Evolutionary conservation across 2,888 invertebrate species (phyloP).

Genomic region (Deilephila elpenor): DNA sequence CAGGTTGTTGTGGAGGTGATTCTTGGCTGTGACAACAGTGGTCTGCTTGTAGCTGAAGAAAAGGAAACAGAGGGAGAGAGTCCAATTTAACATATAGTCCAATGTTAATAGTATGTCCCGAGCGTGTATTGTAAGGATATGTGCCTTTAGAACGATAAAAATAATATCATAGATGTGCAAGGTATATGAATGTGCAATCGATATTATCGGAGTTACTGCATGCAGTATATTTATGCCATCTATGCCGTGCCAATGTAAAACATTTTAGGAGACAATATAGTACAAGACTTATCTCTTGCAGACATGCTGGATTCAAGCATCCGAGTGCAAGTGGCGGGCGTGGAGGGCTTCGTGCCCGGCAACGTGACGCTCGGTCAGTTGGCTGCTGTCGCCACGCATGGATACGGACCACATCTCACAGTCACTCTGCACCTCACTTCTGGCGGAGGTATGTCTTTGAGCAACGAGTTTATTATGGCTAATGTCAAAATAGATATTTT

Average conservation of each 20-base stretch:
- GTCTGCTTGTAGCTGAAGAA: too few relatives aligned
- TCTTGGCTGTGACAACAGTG: too few relatives aligned
- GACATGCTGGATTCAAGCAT: conserved; percentile 18
- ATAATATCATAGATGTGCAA: background rate
- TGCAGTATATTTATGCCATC: too few relatives aligned
- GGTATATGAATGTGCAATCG: background rate
- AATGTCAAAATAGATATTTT: too few relatives aligned
- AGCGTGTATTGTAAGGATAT: too few relatives aligned
- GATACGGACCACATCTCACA: conserved; percentile 73
- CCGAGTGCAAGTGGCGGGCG: conserved; percentile 66
- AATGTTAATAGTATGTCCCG: too few relatives aligned
- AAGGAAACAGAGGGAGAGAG: too few relatives aligned
- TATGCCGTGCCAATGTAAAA: too few relatives aligned
- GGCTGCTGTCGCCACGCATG: conserved; percentile 68
- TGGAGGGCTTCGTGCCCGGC: conserved; percentile 72
- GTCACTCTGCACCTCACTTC: conserved; percentile 67
- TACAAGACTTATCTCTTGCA: background rate
- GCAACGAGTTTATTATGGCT: too few relatives aligned
- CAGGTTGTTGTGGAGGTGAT: too few relatives aligned
- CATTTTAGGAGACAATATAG: too few relatives aligned
- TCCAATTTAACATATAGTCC: too few relatives aligned
- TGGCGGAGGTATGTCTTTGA: conserved; percentile 48
- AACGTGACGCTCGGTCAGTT: conserved; percentile 72
- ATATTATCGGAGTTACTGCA: background rate
- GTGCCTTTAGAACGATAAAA: background rate